Conservation (phyloP, 2,888 invertebrate species). For the Pseudococcus longispinus region DNA sequence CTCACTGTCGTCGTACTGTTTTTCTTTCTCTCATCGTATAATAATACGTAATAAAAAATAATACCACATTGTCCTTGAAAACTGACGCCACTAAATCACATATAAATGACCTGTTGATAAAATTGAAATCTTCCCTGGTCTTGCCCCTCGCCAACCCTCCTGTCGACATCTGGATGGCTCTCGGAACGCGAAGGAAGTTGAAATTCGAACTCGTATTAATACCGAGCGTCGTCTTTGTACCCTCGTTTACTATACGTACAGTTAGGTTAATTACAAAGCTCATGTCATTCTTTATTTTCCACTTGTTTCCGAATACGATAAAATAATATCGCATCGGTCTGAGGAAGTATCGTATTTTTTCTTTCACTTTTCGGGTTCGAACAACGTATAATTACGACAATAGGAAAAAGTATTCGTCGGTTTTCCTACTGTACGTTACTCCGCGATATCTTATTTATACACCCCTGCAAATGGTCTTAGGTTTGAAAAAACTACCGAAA, state of each 20-base stretch:
- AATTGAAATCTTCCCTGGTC: neutral
- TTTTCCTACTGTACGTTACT: neutral
- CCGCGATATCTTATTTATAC: neutral
- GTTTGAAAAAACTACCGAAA: neutral
- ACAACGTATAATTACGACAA: neutral
- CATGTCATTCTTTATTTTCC: constrained; percentile 4
- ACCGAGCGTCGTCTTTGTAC: neutral
- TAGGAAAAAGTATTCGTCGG: neutral
- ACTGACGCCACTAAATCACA: constrained; percentile 12
- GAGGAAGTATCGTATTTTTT: constrained; percentile 30
- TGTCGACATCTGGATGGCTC: neutral
- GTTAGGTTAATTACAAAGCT: neutral
- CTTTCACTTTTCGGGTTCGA: neutral
- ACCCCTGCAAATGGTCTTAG: neutral
- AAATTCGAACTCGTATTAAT: constrained; percentile 3
- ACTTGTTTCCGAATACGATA: neutral
- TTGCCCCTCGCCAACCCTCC: neutral
- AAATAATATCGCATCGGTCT: neutral
- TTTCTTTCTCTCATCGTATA: neutral
- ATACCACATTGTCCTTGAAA: neutral
- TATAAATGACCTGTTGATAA: constrained; percentile 23
- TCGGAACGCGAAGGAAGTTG: constrained; percentile 7
- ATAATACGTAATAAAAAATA: neutral
- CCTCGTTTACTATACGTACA: neutral
- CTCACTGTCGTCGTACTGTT: neutral